Conservation (phyloP, 2,113 vertebrate genomes). For the Hippocampus abdominalis region DNA sequence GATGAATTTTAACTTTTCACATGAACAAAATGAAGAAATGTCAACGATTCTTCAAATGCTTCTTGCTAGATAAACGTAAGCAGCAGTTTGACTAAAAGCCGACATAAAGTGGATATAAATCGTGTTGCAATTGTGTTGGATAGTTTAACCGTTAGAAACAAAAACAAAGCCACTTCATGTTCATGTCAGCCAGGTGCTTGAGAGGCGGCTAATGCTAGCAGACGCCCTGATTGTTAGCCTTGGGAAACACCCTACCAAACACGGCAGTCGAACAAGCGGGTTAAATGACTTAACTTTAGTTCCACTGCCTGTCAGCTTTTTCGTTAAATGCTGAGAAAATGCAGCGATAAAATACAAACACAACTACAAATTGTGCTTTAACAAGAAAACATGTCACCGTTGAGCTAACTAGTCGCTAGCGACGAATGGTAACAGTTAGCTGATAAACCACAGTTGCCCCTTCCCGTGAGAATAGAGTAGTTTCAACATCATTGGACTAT, state of each 20-base stretch:
- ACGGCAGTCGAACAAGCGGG: slow-evolving; percentile 30
- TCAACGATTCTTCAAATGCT: not conserved
- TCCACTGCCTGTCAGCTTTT: slow-evolving; percentile 8
- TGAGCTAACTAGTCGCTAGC: not conserved
- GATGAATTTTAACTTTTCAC: not conserved
- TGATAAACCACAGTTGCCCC: slow-evolving; percentile 29
- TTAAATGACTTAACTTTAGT: slow-evolving; percentile 37
- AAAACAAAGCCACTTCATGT: not conserved
- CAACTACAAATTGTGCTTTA: not conserved
- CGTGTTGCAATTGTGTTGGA: not conserved
- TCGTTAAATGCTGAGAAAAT: not conserved
- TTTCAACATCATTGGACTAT: slow-evolving; percentile 13
- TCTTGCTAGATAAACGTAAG: not conserved
- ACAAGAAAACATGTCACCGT: not conserved
- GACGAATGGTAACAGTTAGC: slow-evolving; percentile 39
- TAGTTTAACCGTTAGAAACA: not conserved
- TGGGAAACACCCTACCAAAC: slow-evolving; percentile 28
- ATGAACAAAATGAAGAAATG: not conserved
- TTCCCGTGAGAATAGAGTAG: slow-evolving; percentile 26
- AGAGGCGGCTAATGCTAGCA: slow-evolving; percentile 41
- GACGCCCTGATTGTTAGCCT: slow-evolving; percentile 38
- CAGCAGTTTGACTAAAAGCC: not conserved
- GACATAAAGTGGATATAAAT: not conserved
- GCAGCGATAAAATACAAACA: slow-evolving; percentile 1
- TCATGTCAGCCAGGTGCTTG: slow-evolving; percentile 8